phyloP scores from a whole-genome alignment of 2,888 invertebrate genomes.

The Melinaea marsaeus region DNA sequence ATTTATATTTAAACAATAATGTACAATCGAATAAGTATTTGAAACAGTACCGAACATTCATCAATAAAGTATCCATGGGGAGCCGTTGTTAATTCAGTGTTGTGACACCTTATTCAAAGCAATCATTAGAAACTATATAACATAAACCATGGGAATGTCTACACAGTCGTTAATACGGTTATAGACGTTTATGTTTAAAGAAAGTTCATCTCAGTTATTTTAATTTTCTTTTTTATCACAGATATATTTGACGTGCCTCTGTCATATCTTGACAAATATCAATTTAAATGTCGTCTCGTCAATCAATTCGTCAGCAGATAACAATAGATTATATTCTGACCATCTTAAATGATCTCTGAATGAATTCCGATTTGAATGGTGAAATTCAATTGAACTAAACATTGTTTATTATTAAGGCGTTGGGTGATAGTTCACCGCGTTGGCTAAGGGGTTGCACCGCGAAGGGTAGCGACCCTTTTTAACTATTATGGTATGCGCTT shows the following conservation, averaged over 20 bases:
- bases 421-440: conserved; percentile 2
- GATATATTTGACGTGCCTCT: conserved; percentile 21
- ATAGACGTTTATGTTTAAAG: too few relatives aligned
- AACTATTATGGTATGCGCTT: conserved; percentile 1
- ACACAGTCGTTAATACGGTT: too few relatives aligned
- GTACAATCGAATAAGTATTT: too few relatives aligned
- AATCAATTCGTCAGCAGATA: conserved; percentile 27
- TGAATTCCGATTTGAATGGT: background rate
- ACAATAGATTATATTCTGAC: conserved; percentile 27
- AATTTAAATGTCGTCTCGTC: conserved; percentile 32
- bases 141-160: too few relatives aligned
- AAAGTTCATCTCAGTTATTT: background rate
- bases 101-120: too few relatives aligned
- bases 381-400: conserved; percentile 3
- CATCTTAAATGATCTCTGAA: conserved; percentile 3
- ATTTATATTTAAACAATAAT: too few relatives aligned
- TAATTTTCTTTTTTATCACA: conserved; percentile 10
- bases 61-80: too few relatives aligned
- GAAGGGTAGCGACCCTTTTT: conserved; percentile 2
- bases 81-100: too few relatives aligned
- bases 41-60: too few relatives aligned
- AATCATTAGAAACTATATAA: too few relatives aligned
- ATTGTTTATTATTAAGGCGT: conserved; percentile 5
- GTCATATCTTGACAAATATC: conserved; percentile 31
- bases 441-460: background rate